phyloP scores from a whole-genome alignment of 2,113 vertebrate genomes.

The Tricholaema leucomelas region DNA sequence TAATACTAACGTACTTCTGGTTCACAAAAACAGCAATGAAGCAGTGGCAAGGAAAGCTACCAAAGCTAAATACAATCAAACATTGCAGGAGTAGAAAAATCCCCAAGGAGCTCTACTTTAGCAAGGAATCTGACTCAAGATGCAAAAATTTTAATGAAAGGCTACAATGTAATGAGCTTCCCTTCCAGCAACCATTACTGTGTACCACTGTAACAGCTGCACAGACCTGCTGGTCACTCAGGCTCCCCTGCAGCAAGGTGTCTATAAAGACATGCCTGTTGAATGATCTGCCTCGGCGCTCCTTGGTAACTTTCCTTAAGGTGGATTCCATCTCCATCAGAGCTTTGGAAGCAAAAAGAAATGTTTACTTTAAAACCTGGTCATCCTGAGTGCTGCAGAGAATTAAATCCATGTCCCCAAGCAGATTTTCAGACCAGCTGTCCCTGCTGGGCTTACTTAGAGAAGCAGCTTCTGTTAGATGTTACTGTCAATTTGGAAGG shows the following conservation, averaged over 20 bases:
- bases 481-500: neutral
- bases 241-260: constrained; percentile 84
- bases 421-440: constrained; percentile 56
- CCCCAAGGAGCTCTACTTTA: neutral
- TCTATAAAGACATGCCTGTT: constrained; percentile 84
- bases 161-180: neutral
- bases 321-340: constrained; percentile 87
- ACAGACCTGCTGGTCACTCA: constrained; percentile 90
- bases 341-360: constrained; percentile 75
- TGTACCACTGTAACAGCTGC: neutral
- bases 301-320: constrained; percentile 85
- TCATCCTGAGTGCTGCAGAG: neutral
- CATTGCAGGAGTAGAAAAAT: neutral
- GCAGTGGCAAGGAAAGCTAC: neutral
- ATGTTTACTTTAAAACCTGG: constrained; percentile 34
- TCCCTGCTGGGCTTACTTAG: constrained; percentile 15
- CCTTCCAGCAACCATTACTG: neutral
- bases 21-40: constrained; percentile 10
- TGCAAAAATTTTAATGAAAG: constrained; percentile 2
- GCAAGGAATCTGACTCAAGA: neutral
- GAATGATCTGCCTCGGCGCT: constrained; percentile 79
- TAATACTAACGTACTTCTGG: neutral
- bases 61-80: neutral
- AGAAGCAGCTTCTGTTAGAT: constrained; percentile 1
- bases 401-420: neutral